A percentile compares a stretch with the other conserved stretches of the same genome.
phyloP scores from a whole-genome alignment of 2,888 invertebrate species.

The Achlya flavicornis region DNA sequence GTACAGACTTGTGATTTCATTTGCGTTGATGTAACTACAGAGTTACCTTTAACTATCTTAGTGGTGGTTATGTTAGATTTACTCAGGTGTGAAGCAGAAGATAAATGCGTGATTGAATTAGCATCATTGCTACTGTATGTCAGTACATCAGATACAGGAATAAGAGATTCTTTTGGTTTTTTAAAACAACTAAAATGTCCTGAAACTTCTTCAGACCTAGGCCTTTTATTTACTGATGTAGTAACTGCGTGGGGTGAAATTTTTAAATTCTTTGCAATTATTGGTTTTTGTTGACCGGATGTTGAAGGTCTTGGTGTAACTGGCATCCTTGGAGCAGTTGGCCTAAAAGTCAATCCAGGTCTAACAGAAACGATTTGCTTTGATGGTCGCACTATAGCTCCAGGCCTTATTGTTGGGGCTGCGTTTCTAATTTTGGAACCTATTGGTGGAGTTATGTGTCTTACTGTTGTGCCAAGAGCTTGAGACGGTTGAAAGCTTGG shows the following conservation, averaged over 20 bases:
- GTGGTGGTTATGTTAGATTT: conserved; percentile 60
- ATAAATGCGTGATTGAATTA: conserved; percentile 45
- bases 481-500: conserved; percentile 42
- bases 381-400: conserved; percentile 39
- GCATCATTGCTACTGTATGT: conserved; percentile 41
- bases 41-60: conserved; percentile 61
- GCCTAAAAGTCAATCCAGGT: conserved; percentile 42
- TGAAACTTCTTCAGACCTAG: conserved; percentile 45
- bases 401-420: conserved; percentile 29
- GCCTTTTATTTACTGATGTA: conserved; percentile 47
- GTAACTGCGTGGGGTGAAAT: conserved; percentile 57
- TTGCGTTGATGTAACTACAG: conserved; percentile 61
- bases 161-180: conserved; percentile 69
- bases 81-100: conserved; percentile 56
- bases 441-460: conserved; percentile 52
- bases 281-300: conserved; percentile 38
- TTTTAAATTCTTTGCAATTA: conserved; percentile 56
- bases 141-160: conserved; percentile 54
- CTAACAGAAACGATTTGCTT: conserved; percentile 58
- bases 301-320: conserved; percentile 42
- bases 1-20: conserved; percentile 61
- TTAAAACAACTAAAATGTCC: conserved; percentile 74
- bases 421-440: conserved; percentile 50
- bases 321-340: conserved; percentile 51
- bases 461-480: conserved; percentile 54